These are phyloP conservation scores for Actias luna DNA, from an alignment of 2,888 invertebrate species.

Conservation along the genomic window DNA sequence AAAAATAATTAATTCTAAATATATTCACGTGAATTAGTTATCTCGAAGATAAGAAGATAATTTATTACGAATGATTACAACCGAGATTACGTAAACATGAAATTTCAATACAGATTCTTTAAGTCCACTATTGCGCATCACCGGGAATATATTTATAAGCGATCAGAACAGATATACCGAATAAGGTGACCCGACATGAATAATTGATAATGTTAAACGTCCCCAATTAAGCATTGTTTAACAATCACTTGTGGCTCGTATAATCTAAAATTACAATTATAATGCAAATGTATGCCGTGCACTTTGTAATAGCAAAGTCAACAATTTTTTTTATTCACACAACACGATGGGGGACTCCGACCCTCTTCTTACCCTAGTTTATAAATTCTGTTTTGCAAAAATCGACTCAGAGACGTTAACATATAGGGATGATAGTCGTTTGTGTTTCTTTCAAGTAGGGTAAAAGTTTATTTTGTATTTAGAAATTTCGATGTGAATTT, in stretches of 20 bases:
- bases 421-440: slow-evolving; percentile 23
- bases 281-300: slow-evolving; percentile 60
- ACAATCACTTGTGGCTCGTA: slow-evolving; percentile 26
- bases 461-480: slow-evolving; percentile 39
- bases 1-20: neutral
- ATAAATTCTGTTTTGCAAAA: slow-evolving; percentile 20
- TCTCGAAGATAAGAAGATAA: neutral
- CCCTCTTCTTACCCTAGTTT: slow-evolving; percentile 37
- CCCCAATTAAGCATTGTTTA: slow-evolving; percentile 29
- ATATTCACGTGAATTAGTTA: neutral
- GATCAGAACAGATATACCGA: neutral
- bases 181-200: neutral
- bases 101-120: no score
- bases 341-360: slow-evolving; percentile 42
- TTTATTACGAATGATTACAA: neutral
- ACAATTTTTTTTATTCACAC: slow-evolving; percentile 55
- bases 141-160: neutral
- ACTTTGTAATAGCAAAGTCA: slow-evolving; percentile 57
- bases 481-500: slow-evolving; percentile 56
- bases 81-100: no score
- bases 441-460: neutral
- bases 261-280: slow-evolving; percentile 46
- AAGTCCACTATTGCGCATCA: no score
- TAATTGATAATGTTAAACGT: slow-evolving; percentile 17
- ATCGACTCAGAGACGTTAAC: slow-evolving; percentile 16